Conservation (phyloP, 2,113 vertebrate species). For the Heterotilapia buettikoferi region DNA sequence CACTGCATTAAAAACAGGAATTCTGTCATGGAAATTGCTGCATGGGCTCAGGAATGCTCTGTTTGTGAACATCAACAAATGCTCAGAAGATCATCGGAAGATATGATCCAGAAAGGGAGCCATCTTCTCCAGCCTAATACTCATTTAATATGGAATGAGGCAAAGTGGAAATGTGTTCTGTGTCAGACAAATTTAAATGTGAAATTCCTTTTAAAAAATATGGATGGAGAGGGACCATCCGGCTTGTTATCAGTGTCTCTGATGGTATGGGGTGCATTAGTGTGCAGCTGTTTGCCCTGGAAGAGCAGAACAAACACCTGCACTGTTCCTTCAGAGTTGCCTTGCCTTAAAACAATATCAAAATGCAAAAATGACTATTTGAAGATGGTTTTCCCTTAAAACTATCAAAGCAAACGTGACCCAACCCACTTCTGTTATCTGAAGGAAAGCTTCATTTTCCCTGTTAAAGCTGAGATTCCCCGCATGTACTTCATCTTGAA, state of each 20-base stretch:
- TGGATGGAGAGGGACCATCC: not conserved
- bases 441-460: conserved; percentile 86
- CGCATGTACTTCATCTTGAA: conserved; percentile 82
- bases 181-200: not conserved
- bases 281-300: conserved; percentile 81
- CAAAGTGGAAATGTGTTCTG: not conserved
- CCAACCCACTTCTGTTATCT: conserved; percentile 81
- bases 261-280: not conserved
- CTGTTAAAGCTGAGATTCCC: conserved; percentile 66
- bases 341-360: conserved; percentile 60
- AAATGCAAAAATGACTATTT: not conserved
- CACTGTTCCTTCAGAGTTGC: conserved; percentile 80
- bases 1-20: not conserved
- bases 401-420: not conserved
- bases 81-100: conserved; percentile 47
- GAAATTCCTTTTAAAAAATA: not conserved
- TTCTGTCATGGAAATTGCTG: accelerated
- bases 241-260: not conserved
- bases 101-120: not conserved
- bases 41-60: not conserved
- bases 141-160: not conserved
- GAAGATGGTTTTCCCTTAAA: not conserved
- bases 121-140: not conserved
- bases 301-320: conserved; percentile 78
- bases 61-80: not conserved